Base-by-base conservation (phyloP, 35 echinoderm and acorn worm genomes). In the Lytechinus variegatus region DNA sequence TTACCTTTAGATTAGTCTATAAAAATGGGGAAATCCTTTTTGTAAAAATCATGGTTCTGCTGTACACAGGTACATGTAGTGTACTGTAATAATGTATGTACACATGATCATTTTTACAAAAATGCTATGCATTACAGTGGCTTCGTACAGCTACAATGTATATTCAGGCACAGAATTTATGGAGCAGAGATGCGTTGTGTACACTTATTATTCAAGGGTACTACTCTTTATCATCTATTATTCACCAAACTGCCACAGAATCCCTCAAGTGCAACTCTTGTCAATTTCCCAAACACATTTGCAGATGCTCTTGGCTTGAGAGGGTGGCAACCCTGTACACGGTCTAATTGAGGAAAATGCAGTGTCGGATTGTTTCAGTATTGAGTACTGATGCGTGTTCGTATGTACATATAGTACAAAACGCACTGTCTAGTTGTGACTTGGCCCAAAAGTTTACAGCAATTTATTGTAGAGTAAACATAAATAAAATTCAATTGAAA, bases 261-360 rank as follows among this genome's bases (percentile, higher is more conserved):
- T 91, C 54, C 89, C 44, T 91, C 44, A 91, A 91, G 44, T 52
- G 44, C 44, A 53, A 53, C 89, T 54, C 54, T 53, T 91, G 54
- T 44, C 89, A 91, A 53, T 52, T 91, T 91, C 4, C 44, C 89
- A 91, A 91, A 52, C 89, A 91, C 44, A 91, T 91, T 91, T 52
- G 89, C 89, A 53, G 89, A 91, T 53, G 54, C 54, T 91, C 54
- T 6, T n/a, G 66, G 66, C 16, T 19, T 3, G 66, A 79, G 66
- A 79, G 66, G 66, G 66, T 79, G 66, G 66, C 4, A 24, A 79
- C 66, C 33, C 61, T 24, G 66, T 79, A 79, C 19, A n/a, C 3
- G 2, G n/a, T 7, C 66, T 79, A 79, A 79, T 79, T 79, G 66
- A n/a, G 21, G 66, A 24, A 79, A n/a, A 79, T 79, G 66, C 66